Evolutionary conservation across 2,888 invertebrate genomes (phyloP).

Genomic region (Gisinianus flammeolus): DNA sequence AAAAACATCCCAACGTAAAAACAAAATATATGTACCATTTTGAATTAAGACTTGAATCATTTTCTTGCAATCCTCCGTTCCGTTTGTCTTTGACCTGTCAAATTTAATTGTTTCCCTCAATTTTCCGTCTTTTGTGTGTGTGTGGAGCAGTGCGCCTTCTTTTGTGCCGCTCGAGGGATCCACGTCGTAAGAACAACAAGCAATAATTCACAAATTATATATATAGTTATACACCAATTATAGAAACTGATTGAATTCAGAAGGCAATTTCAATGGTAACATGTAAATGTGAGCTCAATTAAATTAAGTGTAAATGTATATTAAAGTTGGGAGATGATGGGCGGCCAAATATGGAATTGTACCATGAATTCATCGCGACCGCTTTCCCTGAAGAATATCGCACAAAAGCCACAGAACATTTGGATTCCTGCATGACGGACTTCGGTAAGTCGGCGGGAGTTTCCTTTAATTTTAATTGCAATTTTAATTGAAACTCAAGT

Average conservation of each 20-base stretch:
- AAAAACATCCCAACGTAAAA: constrained; percentile 22
- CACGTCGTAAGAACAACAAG: neutral
- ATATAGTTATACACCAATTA: too few species aligned
- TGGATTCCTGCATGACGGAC: neutral
- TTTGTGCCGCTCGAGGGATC: neutral
- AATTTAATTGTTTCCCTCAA: neutral
- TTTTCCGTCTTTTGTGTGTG: too few species aligned
- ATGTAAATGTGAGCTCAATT: neutral
- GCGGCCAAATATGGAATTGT: neutral
- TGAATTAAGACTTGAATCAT: too few species aligned
- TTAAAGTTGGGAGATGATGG: constrained; percentile 8
- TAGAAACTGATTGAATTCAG: neutral
- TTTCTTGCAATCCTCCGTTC: neutral
- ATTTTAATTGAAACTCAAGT: too few species aligned
- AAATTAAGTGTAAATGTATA: too few species aligned
- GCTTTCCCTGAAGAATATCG: constrained; percentile 1
- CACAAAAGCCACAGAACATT: neutral
- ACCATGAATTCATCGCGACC: neutral
- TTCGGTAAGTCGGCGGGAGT: constrained; percentile 17
- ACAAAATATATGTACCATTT: too few species aligned
- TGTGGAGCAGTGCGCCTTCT: constrained; percentile 1
- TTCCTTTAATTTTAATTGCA: neutral
- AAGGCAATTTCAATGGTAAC: neutral
- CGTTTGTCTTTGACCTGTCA: too few species aligned
- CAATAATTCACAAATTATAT: neutral